Conservation (phyloP, 2,797 vertebrate genomes). For the Eupleurogrammus muticus region DNA sequence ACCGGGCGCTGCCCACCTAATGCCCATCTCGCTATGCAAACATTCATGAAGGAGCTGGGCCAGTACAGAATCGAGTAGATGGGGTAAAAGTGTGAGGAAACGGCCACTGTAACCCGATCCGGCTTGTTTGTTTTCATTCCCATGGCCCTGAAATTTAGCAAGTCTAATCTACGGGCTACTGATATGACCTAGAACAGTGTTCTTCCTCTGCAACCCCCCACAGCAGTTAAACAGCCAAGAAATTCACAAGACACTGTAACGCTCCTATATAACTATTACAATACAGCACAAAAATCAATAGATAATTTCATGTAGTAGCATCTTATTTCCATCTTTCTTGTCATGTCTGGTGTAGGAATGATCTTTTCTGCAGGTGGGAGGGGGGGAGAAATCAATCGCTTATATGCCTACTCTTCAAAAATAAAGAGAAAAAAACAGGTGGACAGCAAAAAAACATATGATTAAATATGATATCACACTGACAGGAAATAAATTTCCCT, state of each 20-base stretch:
- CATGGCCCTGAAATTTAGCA: slow-evolving; percentile 81
- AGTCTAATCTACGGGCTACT: slow-evolving; percentile 72
- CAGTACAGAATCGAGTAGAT: slow-evolving; percentile 8
- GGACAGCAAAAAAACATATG: slow-evolving; percentile 63
- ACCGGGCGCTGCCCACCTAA: slow-evolving; percentile 56
- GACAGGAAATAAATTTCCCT: slow-evolving; percentile 72
- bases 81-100: slow-evolving; percentile 52
- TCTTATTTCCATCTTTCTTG: slow-evolving; percentile 70
- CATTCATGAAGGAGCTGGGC: slow-evolving; percentile 41
- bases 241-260: slow-evolving; percentile 56
- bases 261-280: slow-evolving; percentile 51
- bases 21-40: slow-evolving; percentile 57
- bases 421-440: slow-evolving; percentile 60
- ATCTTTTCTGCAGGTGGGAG: slow-evolving; percentile 36
- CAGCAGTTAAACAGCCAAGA: slow-evolving; percentile 43
- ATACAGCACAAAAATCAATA: slow-evolving; percentile 75
- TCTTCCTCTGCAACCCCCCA: slow-evolving; percentile 56
- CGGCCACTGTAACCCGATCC: slow-evolving; percentile 67
- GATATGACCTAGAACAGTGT: slow-evolving; percentile 67
- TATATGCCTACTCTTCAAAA: slow-evolving; percentile 30
- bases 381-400: slow-evolving; percentile 40
- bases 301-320: slow-evolving; percentile 74
- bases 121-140: slow-evolving; percentile 80
- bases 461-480: slow-evolving; percentile 67
- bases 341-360: slow-evolving; percentile 44